phyloP scores from a whole-genome alignment of 2,888 invertebrate species.

The Malachius bipustulatus region DNA sequence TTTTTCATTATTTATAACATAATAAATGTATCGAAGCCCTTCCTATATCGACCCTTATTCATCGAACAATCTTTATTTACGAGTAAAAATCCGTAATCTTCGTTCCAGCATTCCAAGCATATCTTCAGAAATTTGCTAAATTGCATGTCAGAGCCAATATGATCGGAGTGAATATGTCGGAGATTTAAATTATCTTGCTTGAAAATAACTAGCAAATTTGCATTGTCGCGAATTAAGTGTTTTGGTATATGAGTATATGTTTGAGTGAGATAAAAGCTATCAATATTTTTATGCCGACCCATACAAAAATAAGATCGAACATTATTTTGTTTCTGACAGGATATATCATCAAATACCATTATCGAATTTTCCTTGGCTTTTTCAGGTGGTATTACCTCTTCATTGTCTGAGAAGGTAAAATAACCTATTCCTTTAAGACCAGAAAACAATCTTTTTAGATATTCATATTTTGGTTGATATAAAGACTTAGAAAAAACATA shows the following conservation, averaged over 20 bases:
- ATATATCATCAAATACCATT: conserved; percentile 32
- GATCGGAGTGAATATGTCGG: conserved; percentile 19
- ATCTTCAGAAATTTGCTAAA: conserved; percentile 22
- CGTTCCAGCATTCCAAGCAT: conserved; percentile 24
- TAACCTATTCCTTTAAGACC: conserved; percentile 20
- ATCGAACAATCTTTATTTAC: conserved; percentile 22
- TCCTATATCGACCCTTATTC: conserved; percentile 20
- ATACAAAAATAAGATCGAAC: conserved; percentile 26
- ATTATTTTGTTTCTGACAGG: conserved; percentile 25
- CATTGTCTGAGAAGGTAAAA: conserved; percentile 17
- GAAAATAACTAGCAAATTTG: conserved; percentile 26
- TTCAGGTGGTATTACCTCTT: conserved; percentile 18
- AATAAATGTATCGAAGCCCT: too few species aligned
- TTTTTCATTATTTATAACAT: too few species aligned
- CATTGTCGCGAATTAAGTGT: conserved; percentile 28
- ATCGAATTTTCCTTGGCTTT: conserved; percentile 25
- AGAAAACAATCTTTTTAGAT: conserved; percentile 19
- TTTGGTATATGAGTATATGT: conserved; percentile 28
- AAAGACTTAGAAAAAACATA: conserved; percentile 28
- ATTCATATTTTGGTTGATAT: conserved; percentile 25
- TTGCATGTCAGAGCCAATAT: conserved; percentile 16
- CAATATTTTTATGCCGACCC: conserved; percentile 25
- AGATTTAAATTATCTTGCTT: conserved; percentile 28
- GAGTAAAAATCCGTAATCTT: conserved; percentile 21
- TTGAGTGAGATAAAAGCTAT: conserved; percentile 27